phyloP scores from a whole-genome alignment of 2,888 invertebrate species.

The Sycophila texana region DNA sequence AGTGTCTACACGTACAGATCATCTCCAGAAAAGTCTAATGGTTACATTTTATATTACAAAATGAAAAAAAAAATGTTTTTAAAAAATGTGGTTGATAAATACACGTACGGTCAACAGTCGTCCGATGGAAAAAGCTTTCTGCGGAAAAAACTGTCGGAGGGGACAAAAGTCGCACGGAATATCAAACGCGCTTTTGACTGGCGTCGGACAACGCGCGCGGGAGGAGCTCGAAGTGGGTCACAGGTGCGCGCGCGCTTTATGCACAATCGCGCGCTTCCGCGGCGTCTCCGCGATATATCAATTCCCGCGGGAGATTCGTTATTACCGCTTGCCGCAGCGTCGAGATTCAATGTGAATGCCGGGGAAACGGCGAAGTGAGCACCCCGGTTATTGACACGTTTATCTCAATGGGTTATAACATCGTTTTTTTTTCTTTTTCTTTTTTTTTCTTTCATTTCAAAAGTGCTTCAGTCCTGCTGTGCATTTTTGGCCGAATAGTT shows the following conservation, averaged over 20 bases:
- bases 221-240: conserved; percentile 23
- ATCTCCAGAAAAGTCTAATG: no score
- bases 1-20: no score
- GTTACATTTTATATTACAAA: no score
- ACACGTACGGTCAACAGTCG: no score
- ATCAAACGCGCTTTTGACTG: conserved; percentile 38
- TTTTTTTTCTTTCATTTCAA: no score
- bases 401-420: conserved; percentile 19
- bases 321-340: not conserved
- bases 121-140: no score
- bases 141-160: not conserved
- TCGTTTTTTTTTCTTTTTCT: no score
- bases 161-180: conserved; percentile 1
- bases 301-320: conserved; percentile 41
- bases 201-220: not conserved
- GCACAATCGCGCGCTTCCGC: not conserved
- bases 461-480: no score
- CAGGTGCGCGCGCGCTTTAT: not conserved
- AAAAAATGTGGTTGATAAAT: no score
- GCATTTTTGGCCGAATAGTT: no score
- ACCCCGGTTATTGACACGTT: conserved; percentile 47
- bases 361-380: conserved; percentile 25
- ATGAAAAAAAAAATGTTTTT: no score
- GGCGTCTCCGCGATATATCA: conserved; percentile 30
- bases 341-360: conserved; percentile 38